Evolutionary conservation across 2,797 vertebrate genomes (phyloP), one percentile per base, ranked within the genome.

Genomic region (Pantherophis vulpinus): DNA sequence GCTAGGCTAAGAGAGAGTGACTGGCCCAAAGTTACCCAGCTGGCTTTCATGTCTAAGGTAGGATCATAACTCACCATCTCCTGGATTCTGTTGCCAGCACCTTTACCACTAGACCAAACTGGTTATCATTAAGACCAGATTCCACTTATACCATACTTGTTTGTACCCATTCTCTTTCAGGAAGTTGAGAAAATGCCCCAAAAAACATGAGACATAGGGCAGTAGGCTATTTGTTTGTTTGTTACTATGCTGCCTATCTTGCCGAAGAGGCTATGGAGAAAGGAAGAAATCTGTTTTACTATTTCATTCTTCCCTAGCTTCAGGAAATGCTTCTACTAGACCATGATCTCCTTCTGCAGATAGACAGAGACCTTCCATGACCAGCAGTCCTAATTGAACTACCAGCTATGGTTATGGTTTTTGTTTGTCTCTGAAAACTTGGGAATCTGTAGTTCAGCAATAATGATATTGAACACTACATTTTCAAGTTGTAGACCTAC

Each of bases 401-500:
- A 37, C 25, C 29, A 88, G 18, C 20, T 27, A n/a, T 29, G 7
- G 66, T n/a, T 32, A n/a, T 54, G 86, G 29, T 54, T 87, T 56
- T 5, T 12, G 55, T 88, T 55, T 61, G 86, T 88, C 58, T 83
- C 27, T 55, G 42, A 18, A 83, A 16, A 51, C 37, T 11, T 63
- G 29, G 3, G 37, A 51, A 59, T 91, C 86, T 83, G 86, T 89
- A 83, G 86, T 89, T 88, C 58, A 91, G 55, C 51, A 4, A 91
- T 59, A 88, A 93, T 54, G 20, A 14, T 79, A 42, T 70, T 32
- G 14, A 91, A 88, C 10, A 87, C 32, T 9, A n/a, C 14, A 54
- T 58, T 70, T 59, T 51, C 7, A 59, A 87, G 29, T 25, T 88
- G 59, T 88, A 74, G 86, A 42, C 59, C 88, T 93, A 74, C 61